A percentile compares a stretch with the other conserved stretches of the same genome.
These are phyloP conservation scores for Elegia similella DNA, from an alignment of 2,888 invertebrate species.

Conservation along the genomic window DNA sequence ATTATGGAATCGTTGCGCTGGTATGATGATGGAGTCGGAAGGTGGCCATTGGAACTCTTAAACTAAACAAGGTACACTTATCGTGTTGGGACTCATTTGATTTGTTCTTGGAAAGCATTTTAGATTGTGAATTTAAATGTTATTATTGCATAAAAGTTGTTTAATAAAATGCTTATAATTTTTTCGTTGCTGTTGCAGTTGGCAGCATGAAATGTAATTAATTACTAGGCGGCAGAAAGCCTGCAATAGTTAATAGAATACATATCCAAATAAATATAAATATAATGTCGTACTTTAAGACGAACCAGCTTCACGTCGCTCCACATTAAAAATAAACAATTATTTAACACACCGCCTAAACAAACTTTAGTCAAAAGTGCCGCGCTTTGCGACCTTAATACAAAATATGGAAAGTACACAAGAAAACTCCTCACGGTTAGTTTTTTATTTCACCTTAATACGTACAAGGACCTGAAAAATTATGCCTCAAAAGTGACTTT, in stretches of 20 bases:
- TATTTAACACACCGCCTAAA: conserved; percentile 7
- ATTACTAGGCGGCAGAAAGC: conserved; percentile 1
- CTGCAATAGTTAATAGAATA: conserved; percentile 25
- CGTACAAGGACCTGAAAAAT: too few species aligned
- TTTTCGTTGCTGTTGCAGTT: not conserved
- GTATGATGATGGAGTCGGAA: too few species aligned
- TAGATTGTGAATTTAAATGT: too few species aligned
- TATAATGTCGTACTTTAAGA: not conserved
- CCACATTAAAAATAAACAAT: conserved; percentile 7
- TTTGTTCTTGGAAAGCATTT: too few species aligned
- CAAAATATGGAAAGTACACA: not conserved
- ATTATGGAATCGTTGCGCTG: too few species aligned
- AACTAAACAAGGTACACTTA: too few species aligned
- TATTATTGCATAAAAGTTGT: too few species aligned
- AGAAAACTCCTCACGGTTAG: not conserved
- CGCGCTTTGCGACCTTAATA: conserved; percentile 15
- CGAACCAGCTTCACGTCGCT: not conserved
- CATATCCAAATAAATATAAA: conserved; percentile 6
- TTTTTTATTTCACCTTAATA: not conserved
- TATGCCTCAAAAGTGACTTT: too few species aligned
- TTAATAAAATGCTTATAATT: too few species aligned
- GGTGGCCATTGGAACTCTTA: too few species aligned
- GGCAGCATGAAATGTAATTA: not conserved
- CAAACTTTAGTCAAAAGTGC: conserved; percentile 11
- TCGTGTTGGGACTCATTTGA: too few species aligned